phyloP scores from a whole-genome alignment of 2,113 vertebrate genomes.

The Brachirus orientalis region DNA sequence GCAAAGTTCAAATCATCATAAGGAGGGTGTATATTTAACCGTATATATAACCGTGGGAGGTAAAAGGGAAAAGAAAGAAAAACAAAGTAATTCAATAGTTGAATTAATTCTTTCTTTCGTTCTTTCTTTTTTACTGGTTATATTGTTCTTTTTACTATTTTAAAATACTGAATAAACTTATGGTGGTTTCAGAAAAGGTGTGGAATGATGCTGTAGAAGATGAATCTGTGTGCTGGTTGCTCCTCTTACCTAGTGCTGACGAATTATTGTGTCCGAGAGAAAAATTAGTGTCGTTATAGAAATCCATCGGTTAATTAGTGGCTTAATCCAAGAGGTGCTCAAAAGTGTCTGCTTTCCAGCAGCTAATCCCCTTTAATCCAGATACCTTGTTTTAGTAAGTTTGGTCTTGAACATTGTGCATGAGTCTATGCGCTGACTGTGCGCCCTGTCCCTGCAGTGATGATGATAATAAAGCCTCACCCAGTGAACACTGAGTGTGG shows the following conservation, averaged over 20 bases:
- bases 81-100: too few species aligned
- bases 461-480: not conserved
- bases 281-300: constrained; percentile 51
- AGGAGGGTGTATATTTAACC: too few species aligned
- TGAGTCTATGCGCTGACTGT: not conserved
- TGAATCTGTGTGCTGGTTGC: not conserved
- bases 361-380: too few species aligned
- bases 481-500: too few species aligned
- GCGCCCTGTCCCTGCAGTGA: not conserved
- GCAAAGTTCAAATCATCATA: too few species aligned
- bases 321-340: not conserved
- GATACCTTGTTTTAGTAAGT: not conserved
- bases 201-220: not conserved
- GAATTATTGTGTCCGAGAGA: constrained; percentile 45
- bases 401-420: not conserved
- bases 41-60: too few species aligned
- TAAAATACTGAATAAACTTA: not conserved
- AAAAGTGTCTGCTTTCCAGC: not conserved
- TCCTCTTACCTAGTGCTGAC: constrained; percentile 48
- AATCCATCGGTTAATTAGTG: constrained; percentile 69
- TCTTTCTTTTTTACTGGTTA: too few species aligned
- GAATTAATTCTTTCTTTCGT: too few species aligned
- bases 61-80: too few species aligned
- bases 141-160: too few species aligned
- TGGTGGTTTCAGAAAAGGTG: not conserved